Conservation (phyloP, 2,797 vertebrate genomes). For the Alosa sapidissima region DNA sequence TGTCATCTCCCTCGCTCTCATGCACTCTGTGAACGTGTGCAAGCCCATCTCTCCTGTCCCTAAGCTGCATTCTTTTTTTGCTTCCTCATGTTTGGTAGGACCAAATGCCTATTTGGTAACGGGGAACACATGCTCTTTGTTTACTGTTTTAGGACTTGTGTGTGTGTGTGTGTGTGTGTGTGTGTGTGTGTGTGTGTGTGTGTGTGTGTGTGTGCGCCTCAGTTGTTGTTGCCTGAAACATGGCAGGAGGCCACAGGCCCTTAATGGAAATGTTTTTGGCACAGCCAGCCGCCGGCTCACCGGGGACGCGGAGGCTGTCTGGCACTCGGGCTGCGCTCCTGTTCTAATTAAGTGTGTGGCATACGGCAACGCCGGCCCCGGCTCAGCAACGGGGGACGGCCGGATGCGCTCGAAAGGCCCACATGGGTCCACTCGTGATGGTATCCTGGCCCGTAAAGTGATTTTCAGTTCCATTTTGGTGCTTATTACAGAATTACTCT, state of each 20-base stretch:
- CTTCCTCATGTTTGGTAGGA: neutral
- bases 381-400: conserved; percentile 25
- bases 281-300: conserved; percentile 29
- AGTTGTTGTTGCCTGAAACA: conserved; percentile 28
- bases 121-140: conserved; percentile 37
- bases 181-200: neutral
- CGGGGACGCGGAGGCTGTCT: conserved; percentile 20
- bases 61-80: neutral
- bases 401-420: neutral
- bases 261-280: conserved; percentile 48
- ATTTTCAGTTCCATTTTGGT: neutral
- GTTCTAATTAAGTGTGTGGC: conserved; percentile 42
- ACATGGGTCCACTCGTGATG: neutral
- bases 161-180: too few relatives aligned
- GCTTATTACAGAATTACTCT: neutral
- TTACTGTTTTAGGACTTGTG: conserved; percentile 36
- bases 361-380: conserved; percentile 23
- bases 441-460: neutral
- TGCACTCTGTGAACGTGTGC: neutral
- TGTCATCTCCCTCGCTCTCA: neutral
- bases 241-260: conserved; percentile 34
- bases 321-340: conserved; percentile 24
- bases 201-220: neutral
- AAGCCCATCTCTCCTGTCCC: neutral
- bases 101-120: conserved; percentile 11